Percentiles rank a stretch among this genome's conserved stretches.
These are phyloP conservation scores for Phoebastria nigripes DNA, from an alignment of 2,797 vertebrate genomes.

Conservation along the genomic window DNA sequence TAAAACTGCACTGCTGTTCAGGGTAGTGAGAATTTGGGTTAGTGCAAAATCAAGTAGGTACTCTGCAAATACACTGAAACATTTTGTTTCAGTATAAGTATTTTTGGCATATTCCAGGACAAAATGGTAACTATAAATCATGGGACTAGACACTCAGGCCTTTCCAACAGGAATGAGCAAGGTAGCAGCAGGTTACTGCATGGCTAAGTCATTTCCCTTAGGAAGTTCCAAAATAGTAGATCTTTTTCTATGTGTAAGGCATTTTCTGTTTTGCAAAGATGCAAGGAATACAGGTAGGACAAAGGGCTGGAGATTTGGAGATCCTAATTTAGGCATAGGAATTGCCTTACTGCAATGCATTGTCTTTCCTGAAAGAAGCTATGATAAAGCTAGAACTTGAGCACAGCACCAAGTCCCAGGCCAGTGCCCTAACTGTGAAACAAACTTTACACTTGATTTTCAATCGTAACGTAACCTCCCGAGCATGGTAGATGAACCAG, in stretches of 20 bases:
- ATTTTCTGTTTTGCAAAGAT: neutral
- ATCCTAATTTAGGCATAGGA: neutral
- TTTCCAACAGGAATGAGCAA: neutral
- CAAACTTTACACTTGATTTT: neutral
- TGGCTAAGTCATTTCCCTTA: neutral
- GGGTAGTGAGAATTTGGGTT: neutral
- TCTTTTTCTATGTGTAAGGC: neutral
- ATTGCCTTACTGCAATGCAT: neutral
- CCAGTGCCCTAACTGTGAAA: neutral
- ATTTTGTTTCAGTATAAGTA: neutral
- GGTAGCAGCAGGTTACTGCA: neutral
- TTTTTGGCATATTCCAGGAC: neutral
- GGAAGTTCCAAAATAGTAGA: neutral
- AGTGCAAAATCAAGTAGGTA: neutral
- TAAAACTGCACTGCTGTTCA: no score
- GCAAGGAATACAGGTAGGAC: neutral
- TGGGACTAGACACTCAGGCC: neutral
- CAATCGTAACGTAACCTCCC: neutral
- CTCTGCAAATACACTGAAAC: neutral
- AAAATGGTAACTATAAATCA: neutral
- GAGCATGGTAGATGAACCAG: neutral
- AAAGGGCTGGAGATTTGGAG: neutral
- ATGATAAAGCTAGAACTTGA: neutral
- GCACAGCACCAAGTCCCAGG: no score
- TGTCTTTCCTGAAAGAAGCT: neutral